phyloP scores from a whole-genome alignment of 2,888 invertebrate genomes.

The Morpho helenor region DNA sequence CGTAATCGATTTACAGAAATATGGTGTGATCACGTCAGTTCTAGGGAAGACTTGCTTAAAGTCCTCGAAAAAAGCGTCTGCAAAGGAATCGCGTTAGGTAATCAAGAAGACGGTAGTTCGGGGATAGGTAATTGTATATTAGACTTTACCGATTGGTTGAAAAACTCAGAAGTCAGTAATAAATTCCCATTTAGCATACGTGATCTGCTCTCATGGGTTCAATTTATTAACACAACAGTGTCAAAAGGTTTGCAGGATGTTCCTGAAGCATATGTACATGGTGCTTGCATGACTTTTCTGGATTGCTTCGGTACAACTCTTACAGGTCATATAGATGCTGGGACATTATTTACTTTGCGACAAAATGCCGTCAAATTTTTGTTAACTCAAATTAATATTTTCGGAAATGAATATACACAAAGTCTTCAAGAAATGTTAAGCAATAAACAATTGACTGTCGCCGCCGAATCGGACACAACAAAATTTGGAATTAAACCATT shows the following conservation, averaged over 20 bases:
- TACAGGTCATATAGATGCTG: constrained; percentile 83
- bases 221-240: constrained; percentile 87
- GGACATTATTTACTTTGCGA: constrained; percentile 63
- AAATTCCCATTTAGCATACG: constrained; percentile 93
- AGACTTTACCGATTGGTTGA: constrained; percentile 89
- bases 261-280: constrained; percentile 89
- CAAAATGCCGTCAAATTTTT: constrained; percentile 78
- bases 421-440: constrained; percentile 46
- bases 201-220: constrained; percentile 95
- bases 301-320: constrained; percentile 94
- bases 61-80: constrained; percentile 91
- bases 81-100: constrained; percentile 71
- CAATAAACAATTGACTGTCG: constrained; percentile 50
- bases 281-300: constrained; percentile 93
- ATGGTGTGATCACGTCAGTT: constrained; percentile 93
- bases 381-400: constrained; percentile 67
- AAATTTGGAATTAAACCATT: constrained; percentile 90
- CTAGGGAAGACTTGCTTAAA: constrained; percentile 84
- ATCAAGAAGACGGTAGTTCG: constrained; percentile 73
- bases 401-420: constrained; percentile 56
- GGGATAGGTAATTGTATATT: constrained; percentile 86
- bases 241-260: constrained; percentile 62
- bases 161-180: constrained; percentile 83
- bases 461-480: constrained; percentile 48
- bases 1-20: constrained; percentile 99